Conservation (phyloP, 2,113 vertebrate genomes). For the Lota lota region DNA sequence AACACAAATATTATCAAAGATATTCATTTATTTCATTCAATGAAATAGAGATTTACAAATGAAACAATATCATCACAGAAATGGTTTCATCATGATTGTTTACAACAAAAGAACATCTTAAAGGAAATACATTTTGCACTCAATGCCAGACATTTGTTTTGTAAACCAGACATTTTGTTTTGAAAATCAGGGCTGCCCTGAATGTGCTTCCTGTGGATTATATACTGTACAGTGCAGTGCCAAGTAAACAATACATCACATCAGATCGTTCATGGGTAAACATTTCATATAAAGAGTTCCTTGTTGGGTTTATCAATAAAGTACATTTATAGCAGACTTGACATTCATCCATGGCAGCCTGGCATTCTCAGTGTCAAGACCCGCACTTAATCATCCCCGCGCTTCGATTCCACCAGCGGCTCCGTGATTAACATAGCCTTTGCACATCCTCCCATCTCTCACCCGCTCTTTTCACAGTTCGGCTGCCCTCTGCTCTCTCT, state of each 20-base stretch:
- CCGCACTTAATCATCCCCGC: slow-evolving; percentile 57
- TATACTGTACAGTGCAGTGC: slow-evolving; percentile 67
- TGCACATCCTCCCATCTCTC: slow-evolving; percentile 27
- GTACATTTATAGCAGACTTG: slow-evolving; percentile 62
- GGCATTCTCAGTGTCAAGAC: slow-evolving; percentile 20
- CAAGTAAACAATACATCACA: slow-evolving; percentile 70
- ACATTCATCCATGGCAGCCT: slow-evolving; percentile 22
- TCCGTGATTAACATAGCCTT: too few relatives aligned
- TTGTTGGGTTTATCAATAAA: slow-evolving; percentile 57
- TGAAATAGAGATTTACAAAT: slow-evolving; percentile 61
- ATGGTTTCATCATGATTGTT: slow-evolving; percentile 57
- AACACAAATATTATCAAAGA: slow-evolving; percentile 62
- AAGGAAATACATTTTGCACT: slow-evolving; percentile 35
- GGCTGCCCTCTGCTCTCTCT: slow-evolving; percentile 63
- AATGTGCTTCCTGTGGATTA: slow-evolving; percentile 55
- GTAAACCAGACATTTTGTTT: slow-evolving; percentile 37
- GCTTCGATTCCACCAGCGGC: slow-evolving; percentile 29
- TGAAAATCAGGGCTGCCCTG: slow-evolving; percentile 40
- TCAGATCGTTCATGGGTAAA: slow-evolving; percentile 66
- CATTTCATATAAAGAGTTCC: slow-evolving; percentile 40
- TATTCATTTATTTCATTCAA: slow-evolving; percentile 68
- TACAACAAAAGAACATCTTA: slow-evolving; percentile 33
- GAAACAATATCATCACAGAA: slow-evolving; percentile 58
- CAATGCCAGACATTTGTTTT: slow-evolving; percentile 35
- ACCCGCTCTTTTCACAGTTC: slow-evolving; percentile 66